Percentiles rank a stretch among this genome's conserved stretches.
Evolutionary conservation across 2,888 invertebrate genomes (phyloP).

Genomic region (Papilio gigon): DNA sequence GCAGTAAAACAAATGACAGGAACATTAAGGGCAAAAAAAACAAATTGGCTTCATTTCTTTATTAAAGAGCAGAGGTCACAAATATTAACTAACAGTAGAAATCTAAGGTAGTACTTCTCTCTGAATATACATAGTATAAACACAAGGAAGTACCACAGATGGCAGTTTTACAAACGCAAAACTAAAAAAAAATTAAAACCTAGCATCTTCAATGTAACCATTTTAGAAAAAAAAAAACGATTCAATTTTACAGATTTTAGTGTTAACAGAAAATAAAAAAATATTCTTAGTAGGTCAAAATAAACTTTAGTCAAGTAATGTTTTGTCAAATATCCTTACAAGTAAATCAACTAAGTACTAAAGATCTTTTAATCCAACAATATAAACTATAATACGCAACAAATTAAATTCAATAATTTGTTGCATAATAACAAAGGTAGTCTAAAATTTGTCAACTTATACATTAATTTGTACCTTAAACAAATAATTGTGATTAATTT

Average conservation of each 20-base stretch:
- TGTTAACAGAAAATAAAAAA: too few relatives aligned
- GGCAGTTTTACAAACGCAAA: conserved; percentile 66
- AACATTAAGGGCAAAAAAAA: conserved; percentile 50
- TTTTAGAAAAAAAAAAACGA: neutral
- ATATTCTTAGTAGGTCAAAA: too few relatives aligned
- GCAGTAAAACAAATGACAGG: too few relatives aligned
- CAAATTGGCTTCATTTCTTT: conserved; percentile 43
- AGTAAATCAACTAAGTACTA: neutral
- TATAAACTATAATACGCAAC: too few relatives aligned
- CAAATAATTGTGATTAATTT: too few relatives aligned
- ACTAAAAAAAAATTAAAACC: conserved; percentile 3
- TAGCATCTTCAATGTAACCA: conserved; percentile 3
- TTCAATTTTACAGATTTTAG: too few relatives aligned
- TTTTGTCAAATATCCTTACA: too few relatives aligned
- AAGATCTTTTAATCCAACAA: too few relatives aligned
- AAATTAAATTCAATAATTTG: too few relatives aligned
- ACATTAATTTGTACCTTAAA: too few relatives aligned
- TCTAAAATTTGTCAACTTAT: conserved; percentile 22
- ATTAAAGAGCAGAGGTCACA: conserved; percentile 42
- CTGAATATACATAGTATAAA: conserved; percentile 75
- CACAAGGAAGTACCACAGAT: conserved; percentile 73
- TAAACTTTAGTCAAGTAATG: too few relatives aligned
- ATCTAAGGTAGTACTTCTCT: conserved; percentile 64
- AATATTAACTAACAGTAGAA: conserved; percentile 39
- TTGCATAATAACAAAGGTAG: too few relatives aligned